phyloP scores from a whole-genome alignment of 2,888 invertebrate species.

The Agrotis puta region DNA sequence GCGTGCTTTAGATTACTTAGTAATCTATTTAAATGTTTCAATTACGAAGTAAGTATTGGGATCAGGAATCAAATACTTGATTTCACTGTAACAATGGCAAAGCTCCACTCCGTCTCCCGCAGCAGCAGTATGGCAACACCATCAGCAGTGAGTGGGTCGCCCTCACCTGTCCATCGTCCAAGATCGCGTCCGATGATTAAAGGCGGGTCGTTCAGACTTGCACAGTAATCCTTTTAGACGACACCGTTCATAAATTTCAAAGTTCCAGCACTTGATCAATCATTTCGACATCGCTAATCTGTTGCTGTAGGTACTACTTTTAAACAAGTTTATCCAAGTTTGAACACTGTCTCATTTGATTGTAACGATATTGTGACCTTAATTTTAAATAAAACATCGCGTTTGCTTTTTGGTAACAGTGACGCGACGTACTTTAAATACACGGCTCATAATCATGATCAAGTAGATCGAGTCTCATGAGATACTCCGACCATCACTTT shows the following conservation, averaged over 20 bases:
- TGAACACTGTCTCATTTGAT: no score
- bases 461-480: no score
- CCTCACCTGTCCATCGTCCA: conserved; percentile 1
- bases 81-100: not conserved
- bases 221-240: conserved; percentile 33
- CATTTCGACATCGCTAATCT: conserved; percentile 39
- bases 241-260: conserved; percentile 40
- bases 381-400: no score
- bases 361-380: no score
- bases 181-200: conserved; percentile 21
- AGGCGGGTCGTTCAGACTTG: conserved; percentile 17
- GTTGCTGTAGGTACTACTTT: conserved; percentile 31
- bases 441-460: no score
- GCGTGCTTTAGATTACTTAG: no score
- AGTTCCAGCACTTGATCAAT: conserved; percentile 52
- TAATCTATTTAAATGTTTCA: no score
- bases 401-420: no score
- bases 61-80: not conserved
- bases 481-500: no score
- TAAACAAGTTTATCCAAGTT: conserved; percentile 17
- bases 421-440: no score
- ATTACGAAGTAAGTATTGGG: no score
- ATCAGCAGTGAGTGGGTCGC: not conserved
- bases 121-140: not conserved
- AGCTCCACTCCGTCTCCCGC: not conserved